Conservation (phyloP, 2,797 vertebrate species). For the Mionectes olivaceus region DNA sequence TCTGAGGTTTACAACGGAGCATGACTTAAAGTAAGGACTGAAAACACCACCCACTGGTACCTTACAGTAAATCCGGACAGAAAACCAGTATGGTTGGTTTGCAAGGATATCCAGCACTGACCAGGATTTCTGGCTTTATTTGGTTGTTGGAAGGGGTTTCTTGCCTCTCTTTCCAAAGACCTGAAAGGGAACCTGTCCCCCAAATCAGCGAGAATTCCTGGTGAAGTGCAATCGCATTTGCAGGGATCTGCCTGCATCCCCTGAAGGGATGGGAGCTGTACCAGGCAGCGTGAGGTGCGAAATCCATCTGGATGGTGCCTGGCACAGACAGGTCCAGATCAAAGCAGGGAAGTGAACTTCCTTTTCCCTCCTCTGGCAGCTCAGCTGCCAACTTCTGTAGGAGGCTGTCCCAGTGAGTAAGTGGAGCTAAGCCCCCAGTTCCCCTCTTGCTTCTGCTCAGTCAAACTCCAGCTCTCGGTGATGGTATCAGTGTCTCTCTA, state of each 20-base stretch:
- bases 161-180: neutral
- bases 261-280: neutral
- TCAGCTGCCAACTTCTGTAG: neutral
- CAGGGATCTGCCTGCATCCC: neutral
- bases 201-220: neutral
- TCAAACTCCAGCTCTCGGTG: neutral
- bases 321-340: neutral
- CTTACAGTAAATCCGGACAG: neutral
- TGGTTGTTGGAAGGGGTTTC: neutral
- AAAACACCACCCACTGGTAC: neutral
- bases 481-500: neutral
- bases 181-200: neutral
- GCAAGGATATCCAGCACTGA: neutral
- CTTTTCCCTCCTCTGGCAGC: neutral
- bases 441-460: neutral
- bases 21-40: neutral
- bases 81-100: neutral
- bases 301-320: neutral
- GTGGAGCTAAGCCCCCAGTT: neutral
- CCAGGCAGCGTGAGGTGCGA: neutral
- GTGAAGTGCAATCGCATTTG: accelerated
- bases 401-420: neutral
- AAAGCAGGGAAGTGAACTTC: neutral
- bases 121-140: neutral
- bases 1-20: neutral